Conservation (phyloP, 2,797 vertebrate species). For the Cuniculus paca region DNA sequence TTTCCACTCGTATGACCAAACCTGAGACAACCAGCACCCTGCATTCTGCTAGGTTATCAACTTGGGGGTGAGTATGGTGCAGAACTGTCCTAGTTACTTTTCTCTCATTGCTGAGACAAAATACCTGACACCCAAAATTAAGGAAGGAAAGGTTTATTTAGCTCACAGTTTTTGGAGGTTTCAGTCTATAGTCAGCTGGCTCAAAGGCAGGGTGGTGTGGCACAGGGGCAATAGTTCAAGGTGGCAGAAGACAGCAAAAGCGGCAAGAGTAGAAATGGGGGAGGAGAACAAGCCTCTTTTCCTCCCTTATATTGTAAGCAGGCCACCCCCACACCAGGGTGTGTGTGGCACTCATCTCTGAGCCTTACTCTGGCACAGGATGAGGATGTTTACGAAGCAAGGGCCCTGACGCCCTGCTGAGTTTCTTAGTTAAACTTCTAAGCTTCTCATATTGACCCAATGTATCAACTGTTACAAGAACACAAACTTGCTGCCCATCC, state of each 20-base stretch:
- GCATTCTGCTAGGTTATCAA: background rate
- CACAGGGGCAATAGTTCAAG: background rate
- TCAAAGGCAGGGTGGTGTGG: background rate
- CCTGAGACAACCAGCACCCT: background rate
- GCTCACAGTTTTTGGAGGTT: background rate
- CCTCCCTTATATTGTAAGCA: background rate
- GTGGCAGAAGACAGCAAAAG: background rate
- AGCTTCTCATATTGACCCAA: background rate
- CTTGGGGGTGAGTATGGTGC: accelerated
- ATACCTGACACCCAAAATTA: background rate
- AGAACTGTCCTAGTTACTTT: background rate
- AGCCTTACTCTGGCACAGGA: background rate
- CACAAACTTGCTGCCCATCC: background rate
- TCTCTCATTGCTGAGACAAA: background rate
- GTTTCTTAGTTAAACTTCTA: background rate
- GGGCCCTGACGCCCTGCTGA: background rate
- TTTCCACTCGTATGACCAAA: background rate
- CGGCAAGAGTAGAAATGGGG: background rate
- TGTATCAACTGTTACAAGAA: no score
- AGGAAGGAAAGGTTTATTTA: background rate
- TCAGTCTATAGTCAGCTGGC: background rate
- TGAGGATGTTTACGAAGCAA: background rate
- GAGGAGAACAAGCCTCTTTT: no score
- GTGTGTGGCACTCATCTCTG: background rate
- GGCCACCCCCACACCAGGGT: no score